These are phyloP conservation scores for Hemibagrus guttatus DNA, from an alignment of 2,797 vertebrate genomes.

Conservation along the genomic window DNA sequence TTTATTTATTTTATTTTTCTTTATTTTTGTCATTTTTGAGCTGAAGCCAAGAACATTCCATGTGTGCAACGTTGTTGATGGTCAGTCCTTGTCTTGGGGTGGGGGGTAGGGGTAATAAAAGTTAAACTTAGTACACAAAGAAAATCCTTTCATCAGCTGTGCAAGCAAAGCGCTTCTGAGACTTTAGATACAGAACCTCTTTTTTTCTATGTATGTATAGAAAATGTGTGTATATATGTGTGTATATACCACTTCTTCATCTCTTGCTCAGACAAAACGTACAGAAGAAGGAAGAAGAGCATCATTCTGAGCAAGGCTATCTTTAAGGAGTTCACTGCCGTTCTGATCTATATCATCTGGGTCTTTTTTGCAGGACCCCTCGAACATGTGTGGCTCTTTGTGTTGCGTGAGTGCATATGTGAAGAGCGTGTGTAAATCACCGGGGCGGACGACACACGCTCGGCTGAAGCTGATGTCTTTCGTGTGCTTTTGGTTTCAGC, in stretches of 20 bases:
- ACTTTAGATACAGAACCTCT: not conserved
- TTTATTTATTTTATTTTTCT: constrained; percentile 29
- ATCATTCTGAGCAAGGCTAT: constrained; percentile 68
- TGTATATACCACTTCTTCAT: constrained; percentile 17
- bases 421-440: constrained; percentile 7
- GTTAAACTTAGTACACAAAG: constrained; percentile 6
- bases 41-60: constrained; percentile 78
- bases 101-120: not conserved
- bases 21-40: not conserved
- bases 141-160: not conserved
- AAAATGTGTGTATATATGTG: too few species aligned
- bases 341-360: constrained; percentile 12
- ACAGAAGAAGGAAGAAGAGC: constrained; percentile 64
- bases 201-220: constrained; percentile 41
- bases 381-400: constrained; percentile 20
- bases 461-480: not conserved
- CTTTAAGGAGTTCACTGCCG: constrained; percentile 59
- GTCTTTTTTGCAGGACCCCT: constrained; percentile 5
- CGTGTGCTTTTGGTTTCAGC: not conserved
- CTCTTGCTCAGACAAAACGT: constrained; percentile 55
- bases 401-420: constrained; percentile 5
- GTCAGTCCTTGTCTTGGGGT: not conserved
- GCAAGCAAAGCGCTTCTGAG: not conserved
- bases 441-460: not conserved
- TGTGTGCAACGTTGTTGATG: constrained; percentile 60